Percentiles rank a stretch among this genome's conserved stretches.
phyloP scores from a whole-genome alignment of 2,888 invertebrate genomes.

The Agrotis exclamationis region DNA sequence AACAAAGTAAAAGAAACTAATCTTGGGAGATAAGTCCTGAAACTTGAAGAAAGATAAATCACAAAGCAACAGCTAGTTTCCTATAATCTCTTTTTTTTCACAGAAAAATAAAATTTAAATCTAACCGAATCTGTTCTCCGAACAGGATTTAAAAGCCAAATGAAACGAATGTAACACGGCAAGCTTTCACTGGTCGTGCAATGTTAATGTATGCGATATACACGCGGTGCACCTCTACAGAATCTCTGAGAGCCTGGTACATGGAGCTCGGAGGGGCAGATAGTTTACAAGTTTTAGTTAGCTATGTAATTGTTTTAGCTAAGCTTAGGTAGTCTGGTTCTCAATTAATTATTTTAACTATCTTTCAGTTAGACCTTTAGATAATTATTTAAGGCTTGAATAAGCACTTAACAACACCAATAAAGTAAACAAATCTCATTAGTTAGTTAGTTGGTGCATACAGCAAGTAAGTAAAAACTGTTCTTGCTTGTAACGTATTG shows the following conservation, averaged over 20 bases:
- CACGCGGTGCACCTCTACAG: not conserved
- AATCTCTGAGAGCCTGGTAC: not conserved
- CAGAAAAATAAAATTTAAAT: not conserved
- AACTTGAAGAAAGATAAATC: no score
- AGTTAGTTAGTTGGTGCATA: no score
- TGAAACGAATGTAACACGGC: slow-evolving; percentile 18
- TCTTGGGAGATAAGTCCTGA: no score
- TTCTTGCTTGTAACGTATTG: no score
- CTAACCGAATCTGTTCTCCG: not conserved
- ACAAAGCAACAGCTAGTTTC: not conserved
- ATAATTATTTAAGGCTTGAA: not conserved
- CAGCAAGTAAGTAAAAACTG: no score
- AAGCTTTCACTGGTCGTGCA: slow-evolving; percentile 35
- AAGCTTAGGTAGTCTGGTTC: not conserved
- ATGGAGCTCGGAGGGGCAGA: not conserved
- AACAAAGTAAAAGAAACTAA: no score
- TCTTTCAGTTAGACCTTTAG: not conserved
- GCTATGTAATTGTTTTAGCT: not conserved
- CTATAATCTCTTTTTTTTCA: not conserved
- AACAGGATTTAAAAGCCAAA: slow-evolving; percentile 23
- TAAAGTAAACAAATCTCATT: no score
- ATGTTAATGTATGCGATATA: slow-evolving; percentile 36
- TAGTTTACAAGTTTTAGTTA: not conserved
- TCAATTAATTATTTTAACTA: not conserved
- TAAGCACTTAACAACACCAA: no score